Conservation (phyloP, 2,113 vertebrate genomes). For the Oryzias woworae region DNA sequence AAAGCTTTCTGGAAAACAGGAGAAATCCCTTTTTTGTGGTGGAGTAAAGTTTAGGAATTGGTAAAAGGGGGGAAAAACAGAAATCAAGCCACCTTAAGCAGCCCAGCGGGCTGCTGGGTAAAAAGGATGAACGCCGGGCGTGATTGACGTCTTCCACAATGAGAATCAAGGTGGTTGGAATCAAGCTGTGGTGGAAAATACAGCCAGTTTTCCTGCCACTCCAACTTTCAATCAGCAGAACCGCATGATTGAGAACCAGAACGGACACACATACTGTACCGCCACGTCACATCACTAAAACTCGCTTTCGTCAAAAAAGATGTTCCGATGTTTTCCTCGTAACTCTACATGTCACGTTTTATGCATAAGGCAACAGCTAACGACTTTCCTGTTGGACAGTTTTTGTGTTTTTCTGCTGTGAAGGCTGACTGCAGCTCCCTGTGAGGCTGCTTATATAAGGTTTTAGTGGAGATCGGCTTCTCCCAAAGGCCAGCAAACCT, state of each 20-base stretch:
- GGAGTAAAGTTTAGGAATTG: background rate
- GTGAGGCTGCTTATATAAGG: constrained; percentile 49
- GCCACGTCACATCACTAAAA: no score
- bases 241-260: background rate
- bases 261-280: background rate
- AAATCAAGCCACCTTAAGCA: constrained; percentile 48
- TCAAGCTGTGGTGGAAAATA: constrained; percentile 6
- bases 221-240: background rate
- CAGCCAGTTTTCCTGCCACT: background rate
- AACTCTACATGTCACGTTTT: background rate
- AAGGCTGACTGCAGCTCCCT: constrained; percentile 30
- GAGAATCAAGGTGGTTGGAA: constrained; percentile 23
- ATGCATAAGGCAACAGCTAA: background rate
- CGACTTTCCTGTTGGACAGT: constrained; percentile 19
- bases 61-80: constrained; percentile 7
- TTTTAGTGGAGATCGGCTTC: constrained; percentile 30
- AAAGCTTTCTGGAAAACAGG: background rate
- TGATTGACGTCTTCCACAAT: constrained; percentile 49
- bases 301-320: no score
- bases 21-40: background rate
- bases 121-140: constrained; percentile 22
- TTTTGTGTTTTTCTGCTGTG: constrained; percentile 23
- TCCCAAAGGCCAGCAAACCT: constrained; percentile 16
- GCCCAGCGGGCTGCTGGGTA: constrained; percentile 18
- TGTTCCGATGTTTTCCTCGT: background rate